A percentile compares a stretch with the other conserved stretches of the same genome.
Conservation (phyloP, 1,140 invertebrate species). For the Drosophila willistoni region DNA sequence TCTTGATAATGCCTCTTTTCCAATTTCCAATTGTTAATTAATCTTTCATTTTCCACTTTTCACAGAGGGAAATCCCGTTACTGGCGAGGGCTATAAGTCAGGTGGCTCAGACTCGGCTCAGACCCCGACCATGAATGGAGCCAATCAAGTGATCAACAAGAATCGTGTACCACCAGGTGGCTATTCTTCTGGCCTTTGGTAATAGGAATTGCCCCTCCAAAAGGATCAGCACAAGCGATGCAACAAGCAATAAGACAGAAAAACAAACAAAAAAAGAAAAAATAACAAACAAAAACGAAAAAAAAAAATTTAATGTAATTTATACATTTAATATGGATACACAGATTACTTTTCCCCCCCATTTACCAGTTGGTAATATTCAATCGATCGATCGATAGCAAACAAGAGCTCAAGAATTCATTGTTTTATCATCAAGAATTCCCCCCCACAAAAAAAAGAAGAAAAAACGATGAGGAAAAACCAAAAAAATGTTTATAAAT, state of each 20-base stretch:
- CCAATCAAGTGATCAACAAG: constrained; percentile 80
- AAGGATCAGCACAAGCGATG: constrained; percentile 45
- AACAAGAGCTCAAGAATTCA: constrained; percentile 20
- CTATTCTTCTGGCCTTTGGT: constrained; percentile 84
- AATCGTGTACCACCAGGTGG: constrained; percentile 84
- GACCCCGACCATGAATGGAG: constrained; percentile 57
- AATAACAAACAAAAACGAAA: constrained; percentile 26
- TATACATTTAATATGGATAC: constrained; percentile 7
- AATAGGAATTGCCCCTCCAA: constrained; percentile 44
- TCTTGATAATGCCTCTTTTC: background rate
- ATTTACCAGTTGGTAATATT: constrained; percentile 11
- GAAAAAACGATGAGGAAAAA: background rate
- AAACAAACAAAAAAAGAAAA: constrained; percentile 31
- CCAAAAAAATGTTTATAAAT: background rate
- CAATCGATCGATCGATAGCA: constrained; percentile 35
- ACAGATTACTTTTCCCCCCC: constrained; percentile 12
- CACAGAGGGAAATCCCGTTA: constrained; percentile 84
- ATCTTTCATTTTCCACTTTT: background rate
- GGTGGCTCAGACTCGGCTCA: constrained; percentile 59
- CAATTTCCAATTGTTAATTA: too few species aligned
- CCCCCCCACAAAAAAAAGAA: background rate
- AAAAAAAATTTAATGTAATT: constrained; percentile 38
- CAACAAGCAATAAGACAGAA: constrained; percentile 32
- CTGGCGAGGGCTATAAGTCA: constrained; percentile 83
- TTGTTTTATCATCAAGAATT: too few species aligned